A percentile compares a stretch with the other conserved stretches of the same genome.
phyloP scores from a whole-genome alignment of 2,888 invertebrate genomes.

The Diplazon laetatorius region DNA sequence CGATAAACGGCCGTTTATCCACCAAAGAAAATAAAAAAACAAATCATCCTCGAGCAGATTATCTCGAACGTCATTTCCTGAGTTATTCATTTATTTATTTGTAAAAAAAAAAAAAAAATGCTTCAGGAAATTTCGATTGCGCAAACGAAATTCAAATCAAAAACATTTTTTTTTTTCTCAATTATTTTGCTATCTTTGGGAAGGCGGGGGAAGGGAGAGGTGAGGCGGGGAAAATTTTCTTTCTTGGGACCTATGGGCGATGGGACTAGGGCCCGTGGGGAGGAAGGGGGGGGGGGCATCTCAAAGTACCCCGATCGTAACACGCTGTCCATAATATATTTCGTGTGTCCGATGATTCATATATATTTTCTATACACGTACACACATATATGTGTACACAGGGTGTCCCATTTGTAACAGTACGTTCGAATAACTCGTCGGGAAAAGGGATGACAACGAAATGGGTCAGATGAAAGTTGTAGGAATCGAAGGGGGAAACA shows the following conservation, averaged over 20 bases:
- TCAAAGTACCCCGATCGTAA: slow-evolving; percentile 58
- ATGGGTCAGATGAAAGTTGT: too few relatives aligned
- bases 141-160: too few relatives aligned
- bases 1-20: slow-evolving; percentile 62
- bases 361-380: slow-evolving; percentile 45
- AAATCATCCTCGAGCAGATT: slow-evolving; percentile 55
- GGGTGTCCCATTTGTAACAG: too few relatives aligned
- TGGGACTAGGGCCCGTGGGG: too few relatives aligned
- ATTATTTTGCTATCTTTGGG: neutral
- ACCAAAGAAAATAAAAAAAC: too few relatives aligned
- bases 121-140: too few relatives aligned
- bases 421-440: too few relatives aligned
- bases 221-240: slow-evolving; percentile 33
- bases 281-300: slow-evolving; percentile 42
- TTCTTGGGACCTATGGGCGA: slow-evolving; percentile 57
- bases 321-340: slow-evolving; percentile 60
- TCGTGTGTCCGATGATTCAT: slow-evolving; percentile 48
- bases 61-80: slow-evolving; percentile 62
- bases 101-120: too few relatives aligned
- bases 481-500: too few relatives aligned
- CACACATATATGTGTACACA: slow-evolving; percentile 42
- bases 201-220: neutral
- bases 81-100: slow-evolving; percentile 60
- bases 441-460: too few relatives aligned
- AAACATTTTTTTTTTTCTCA: slow-evolving; percentile 7